These are phyloP conservation scores for Tenthredo notha DNA, from an alignment of 2,888 invertebrate genomes.

Conservation along the genomic window DNA sequence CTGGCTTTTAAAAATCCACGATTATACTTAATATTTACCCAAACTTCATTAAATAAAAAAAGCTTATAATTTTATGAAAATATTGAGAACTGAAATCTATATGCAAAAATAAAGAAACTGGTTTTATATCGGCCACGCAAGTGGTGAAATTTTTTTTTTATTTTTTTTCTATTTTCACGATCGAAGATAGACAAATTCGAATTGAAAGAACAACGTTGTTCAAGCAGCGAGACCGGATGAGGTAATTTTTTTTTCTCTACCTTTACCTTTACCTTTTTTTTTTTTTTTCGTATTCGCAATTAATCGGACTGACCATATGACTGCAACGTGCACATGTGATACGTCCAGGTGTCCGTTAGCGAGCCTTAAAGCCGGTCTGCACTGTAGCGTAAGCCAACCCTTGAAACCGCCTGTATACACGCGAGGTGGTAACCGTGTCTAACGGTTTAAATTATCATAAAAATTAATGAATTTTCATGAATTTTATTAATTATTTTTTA, in stretches of 20 bases:
- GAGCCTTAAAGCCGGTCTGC: constrained; percentile 14
- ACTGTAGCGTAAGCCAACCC: constrained; percentile 7
- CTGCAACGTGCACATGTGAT: constrained; percentile 45
- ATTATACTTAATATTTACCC: not conserved
- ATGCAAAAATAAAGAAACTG: not conserved
- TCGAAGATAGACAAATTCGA: not conserved
- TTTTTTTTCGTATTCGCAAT: constrained; percentile 28
- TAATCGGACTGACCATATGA: constrained; percentile 44
- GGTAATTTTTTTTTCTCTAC: constrained; percentile 29
- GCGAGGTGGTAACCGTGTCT: not conserved
- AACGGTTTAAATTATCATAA: constrained; percentile 50
- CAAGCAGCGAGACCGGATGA: constrained; percentile 1
- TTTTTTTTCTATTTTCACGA: not conserved
- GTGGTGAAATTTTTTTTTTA: not conserved
- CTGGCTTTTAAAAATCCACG: not conserved
- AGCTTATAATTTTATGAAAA: not conserved
- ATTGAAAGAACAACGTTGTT: not conserved
- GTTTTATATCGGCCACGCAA: not conserved
- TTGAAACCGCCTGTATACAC: constrained; percentile 38
- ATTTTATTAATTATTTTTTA: not conserved
- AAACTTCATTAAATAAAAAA: not conserved
- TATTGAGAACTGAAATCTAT: not conserved
- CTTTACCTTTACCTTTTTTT: not conserved
- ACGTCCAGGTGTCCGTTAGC: constrained; percentile 37
- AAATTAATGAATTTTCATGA: constrained; percentile 19